Base-by-base conservation (phyloP, 2,113 vertebrate species). In the Cynoglossus semilaevis region DNA sequence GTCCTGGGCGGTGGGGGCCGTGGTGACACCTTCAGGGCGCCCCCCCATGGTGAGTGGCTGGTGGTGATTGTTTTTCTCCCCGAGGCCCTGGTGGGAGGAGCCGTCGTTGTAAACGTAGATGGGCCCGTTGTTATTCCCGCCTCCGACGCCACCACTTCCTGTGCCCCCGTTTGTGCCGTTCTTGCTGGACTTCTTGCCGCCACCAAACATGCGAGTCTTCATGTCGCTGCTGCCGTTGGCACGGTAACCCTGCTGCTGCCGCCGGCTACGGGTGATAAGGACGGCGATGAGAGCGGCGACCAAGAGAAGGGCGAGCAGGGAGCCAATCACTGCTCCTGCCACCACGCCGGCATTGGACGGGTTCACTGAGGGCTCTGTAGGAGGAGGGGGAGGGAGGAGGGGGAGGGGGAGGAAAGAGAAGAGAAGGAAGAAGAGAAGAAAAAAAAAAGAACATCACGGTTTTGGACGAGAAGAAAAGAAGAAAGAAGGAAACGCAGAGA, bases 281-380 rank as follows among this genome's bases (percentile, higher is more conserved):
- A 93, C 82, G 18, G 81, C 80, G 58, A 90, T 51, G 53, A 92
- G 88, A 41, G 83, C 86, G 11, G 81, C 87, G n/a, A 95, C 85
- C 78, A 95, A 79, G 63, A 93, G 86, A 57, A 95, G 71, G 72
- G 91, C 92, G 81, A 95, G 89, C 50, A 92, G 83, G 69, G 90
- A 92, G 77, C 91, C 94, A 77, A 94, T 92, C 74, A 93, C 88
- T 48, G 91, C 93, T 73, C 91, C 93, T 3, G 91, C 94, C 76
- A 94, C 85, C 58, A 92, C 88, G 57, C 93, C 93, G 0, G 75
- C 77, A 34, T 91, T 89, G 84, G 90, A 86, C 16, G 84, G 63
- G 79, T 76, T 87, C 74, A 81, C 85, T 78, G 74, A 67, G 88
- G 90, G 88, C 84, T 93, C 90, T 95, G 91, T 81, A 88, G 83